Percentiles rank a stretch among this genome's conserved stretches.
Evolutionary conservation across 2,113 vertebrate genomes (phyloP).

Genomic region (Rattus rattus): DNA sequence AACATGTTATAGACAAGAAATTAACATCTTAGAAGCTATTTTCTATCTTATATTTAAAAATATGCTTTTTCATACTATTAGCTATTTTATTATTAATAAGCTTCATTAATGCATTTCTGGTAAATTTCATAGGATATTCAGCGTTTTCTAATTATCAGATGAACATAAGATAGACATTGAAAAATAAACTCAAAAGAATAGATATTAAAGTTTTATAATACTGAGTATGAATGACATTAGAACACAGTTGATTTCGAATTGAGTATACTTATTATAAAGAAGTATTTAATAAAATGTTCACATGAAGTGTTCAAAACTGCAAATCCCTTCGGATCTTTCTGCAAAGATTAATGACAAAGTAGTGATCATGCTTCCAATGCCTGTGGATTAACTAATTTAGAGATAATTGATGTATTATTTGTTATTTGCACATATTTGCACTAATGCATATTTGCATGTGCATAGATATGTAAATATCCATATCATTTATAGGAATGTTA

Average conservation of each 20-base stretch:
- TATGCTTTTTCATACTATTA: too few species aligned
- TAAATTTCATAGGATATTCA: background rate
- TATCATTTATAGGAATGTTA: background rate
- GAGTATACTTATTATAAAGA: constrained; percentile 4
- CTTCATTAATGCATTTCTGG: background rate
- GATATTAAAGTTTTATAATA: background rate
- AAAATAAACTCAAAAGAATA: background rate
- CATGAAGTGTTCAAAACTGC: background rate
- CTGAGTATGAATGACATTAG: background rate
- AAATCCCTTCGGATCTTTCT: background rate
- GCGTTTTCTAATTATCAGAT: background rate
- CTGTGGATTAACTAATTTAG: background rate
- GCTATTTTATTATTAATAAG: background rate
- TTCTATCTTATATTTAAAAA: background rate
- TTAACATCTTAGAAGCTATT: background rate
- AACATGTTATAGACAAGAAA: background rate
- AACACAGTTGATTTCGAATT: background rate
- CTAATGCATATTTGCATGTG: too few species aligned
- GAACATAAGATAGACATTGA: background rate
- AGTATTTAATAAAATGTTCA: background rate
- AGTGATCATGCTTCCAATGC: background rate
- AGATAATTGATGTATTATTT: constrained; percentile 5
- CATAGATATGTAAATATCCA: background rate
- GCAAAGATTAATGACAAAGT: background rate
- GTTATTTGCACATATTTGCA: background rate